These are phyloP conservation scores for Leucophenga maculata DNA, from an alignment of 2,888 invertebrate species.

Conservation along the genomic window DNA sequence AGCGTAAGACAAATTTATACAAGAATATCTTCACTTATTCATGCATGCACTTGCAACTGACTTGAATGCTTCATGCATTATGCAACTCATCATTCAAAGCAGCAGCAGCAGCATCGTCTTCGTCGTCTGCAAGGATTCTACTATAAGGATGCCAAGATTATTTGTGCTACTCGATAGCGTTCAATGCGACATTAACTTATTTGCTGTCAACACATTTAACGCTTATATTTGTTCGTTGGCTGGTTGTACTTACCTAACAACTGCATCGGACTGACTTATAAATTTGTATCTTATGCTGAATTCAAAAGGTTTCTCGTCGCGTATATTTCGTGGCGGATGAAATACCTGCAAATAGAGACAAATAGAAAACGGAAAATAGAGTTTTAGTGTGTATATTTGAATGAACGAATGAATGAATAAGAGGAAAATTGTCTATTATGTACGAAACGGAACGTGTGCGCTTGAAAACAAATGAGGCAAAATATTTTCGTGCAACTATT, in stretches of 20 bases:
- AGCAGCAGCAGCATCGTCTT: too few relatives aligned
- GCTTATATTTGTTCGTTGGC: constrained; percentile 26
- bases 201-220: constrained; percentile 20
- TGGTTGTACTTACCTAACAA: constrained; percentile 76
- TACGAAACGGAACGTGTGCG: neutral
- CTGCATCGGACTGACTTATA: constrained; percentile 84
- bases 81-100: constrained; percentile 43
- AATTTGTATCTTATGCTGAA: constrained; percentile 87
- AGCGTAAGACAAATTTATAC: neutral
- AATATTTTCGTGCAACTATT: constrained; percentile 35
- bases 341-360: constrained; percentile 66
- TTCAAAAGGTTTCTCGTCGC: constrained; percentile 84
- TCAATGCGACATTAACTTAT: constrained; percentile 19
- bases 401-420: too few relatives aligned
- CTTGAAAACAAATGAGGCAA: constrained; percentile 28
- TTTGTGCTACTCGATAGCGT: neutral
- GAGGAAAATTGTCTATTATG: too few relatives aligned
- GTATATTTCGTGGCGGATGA: constrained; percentile 77
- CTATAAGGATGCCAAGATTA: neutral
- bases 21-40: neutral
- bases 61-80: constrained; percentile 49
- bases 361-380: constrained; percentile 29
- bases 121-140: too few relatives aligned
- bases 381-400: constrained; percentile 11
- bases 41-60: neutral